Conservation (phyloP, 2,888 invertebrate species). For the Adelognathus sp. region DNA sequence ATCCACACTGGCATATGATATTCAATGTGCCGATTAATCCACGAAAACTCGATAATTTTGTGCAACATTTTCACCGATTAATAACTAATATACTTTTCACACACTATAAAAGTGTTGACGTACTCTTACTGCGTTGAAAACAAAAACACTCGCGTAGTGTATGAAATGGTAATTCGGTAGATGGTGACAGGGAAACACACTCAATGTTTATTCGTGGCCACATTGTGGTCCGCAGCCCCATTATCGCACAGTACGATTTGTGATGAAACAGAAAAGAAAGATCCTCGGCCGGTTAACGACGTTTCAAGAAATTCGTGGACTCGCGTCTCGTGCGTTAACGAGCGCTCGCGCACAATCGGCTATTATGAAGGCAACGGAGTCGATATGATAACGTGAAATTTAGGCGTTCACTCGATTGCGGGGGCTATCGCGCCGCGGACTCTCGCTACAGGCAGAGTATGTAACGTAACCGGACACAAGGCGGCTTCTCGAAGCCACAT, state of each 20-base stretch:
- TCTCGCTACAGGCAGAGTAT: neutral
- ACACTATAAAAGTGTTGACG: too few relatives aligned
- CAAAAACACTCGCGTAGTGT: too few relatives aligned
- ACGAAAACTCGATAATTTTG: too few relatives aligned
- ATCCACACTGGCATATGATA: too few relatives aligned
- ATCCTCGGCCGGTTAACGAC: neutral
- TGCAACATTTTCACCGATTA: too few relatives aligned
- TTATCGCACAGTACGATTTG: neutral
- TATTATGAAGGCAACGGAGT: neutral
- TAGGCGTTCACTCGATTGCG: slow-evolving; percentile 1
- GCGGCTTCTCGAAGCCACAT: neutral
- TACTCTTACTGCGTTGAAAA: too few relatives aligned
- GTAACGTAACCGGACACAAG: neutral
- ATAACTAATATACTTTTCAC: too few relatives aligned
- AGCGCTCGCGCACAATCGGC: neutral
- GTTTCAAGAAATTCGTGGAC: neutral
- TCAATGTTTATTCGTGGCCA: neutral
- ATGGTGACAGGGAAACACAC: too few relatives aligned
- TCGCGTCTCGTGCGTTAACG: neutral
- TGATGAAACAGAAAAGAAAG: neutral
- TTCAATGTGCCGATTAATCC: too few relatives aligned
- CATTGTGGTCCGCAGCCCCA: neutral
- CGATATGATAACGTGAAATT: neutral
- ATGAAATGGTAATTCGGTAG: too few relatives aligned
- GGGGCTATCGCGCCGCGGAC: slow-evolving; percentile 9